Percentiles rank a stretch among this genome's conserved stretches.
Evolutionary conservation across 2,797 vertebrate species (phyloP).

Genomic region (Bovichtus variegatus): DNA sequence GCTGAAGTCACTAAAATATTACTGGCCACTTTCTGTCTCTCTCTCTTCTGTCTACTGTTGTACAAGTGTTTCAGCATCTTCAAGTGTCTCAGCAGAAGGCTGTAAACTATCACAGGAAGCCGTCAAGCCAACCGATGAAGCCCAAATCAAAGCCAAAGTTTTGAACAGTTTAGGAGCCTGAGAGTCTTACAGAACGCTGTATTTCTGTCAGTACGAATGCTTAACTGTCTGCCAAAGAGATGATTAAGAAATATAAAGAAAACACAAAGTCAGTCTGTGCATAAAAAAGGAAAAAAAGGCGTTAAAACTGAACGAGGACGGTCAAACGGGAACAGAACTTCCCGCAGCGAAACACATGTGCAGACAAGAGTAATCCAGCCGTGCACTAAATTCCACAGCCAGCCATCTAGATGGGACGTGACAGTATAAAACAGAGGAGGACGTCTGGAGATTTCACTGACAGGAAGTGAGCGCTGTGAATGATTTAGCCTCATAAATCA

Average conservation of each 20-base stretch:
- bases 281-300: constrained; percentile 23
- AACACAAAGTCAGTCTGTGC: constrained; percentile 49
- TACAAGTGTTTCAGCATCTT: constrained; percentile 55
- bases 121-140: constrained; percentile 43
- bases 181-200: constrained; percentile 53
- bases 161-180: constrained; percentile 49
- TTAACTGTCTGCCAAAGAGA: constrained; percentile 42
- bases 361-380: constrained; percentile 71
- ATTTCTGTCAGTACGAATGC: constrained; percentile 61
- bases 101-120: constrained; percentile 62
- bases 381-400: constrained; percentile 75
- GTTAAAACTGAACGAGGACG: constrained; percentile 50
- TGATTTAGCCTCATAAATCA: constrained; percentile 88
- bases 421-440: constrained; percentile 79
- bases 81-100: constrained; percentile 57
- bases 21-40: constrained; percentile 21
- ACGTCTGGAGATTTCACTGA: constrained; percentile 86
- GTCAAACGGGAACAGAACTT: constrained; percentile 55
- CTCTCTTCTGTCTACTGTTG: constrained; percentile 18
- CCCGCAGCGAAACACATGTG: constrained; percentile 76
- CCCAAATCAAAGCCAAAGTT: constrained; percentile 40
- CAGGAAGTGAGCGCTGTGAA: constrained; percentile 89
- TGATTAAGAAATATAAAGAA: constrained; percentile 66
- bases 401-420: constrained; percentile 73
- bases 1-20: constrained; percentile 50